These are phyloP conservation scores for Hestina assimilis DNA, from an alignment of 1,140 invertebrate genomes.

Conservation along the genomic window DNA sequence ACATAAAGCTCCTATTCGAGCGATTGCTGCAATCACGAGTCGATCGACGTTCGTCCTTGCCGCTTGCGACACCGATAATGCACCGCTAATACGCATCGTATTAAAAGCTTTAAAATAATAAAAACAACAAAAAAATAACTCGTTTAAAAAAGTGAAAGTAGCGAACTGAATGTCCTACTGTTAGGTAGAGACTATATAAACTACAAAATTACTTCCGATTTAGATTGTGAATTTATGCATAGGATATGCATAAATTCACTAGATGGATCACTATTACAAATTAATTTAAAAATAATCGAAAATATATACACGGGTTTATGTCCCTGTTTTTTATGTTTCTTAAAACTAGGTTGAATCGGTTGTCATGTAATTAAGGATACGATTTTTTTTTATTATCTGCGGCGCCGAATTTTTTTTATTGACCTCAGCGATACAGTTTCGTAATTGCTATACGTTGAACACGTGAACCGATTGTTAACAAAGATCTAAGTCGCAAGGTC, in stretches of 20 bases:
- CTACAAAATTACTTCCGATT: not conserved
- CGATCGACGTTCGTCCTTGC: constrained; percentile 58
- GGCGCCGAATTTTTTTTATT: constrained; percentile 24
- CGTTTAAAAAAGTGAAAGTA: constrained; percentile 4
- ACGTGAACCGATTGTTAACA: constrained; percentile 60
- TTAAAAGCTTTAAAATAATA: constrained; percentile 54
- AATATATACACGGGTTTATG: too few species aligned
- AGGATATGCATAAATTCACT: too few species aligned
- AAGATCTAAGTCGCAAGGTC: constrained; percentile 58
- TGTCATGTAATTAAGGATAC: constrained; percentile 24
- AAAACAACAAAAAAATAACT: constrained; percentile 18
- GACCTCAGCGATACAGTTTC: constrained; percentile 60
- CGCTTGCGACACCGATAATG: constrained; percentile 64
- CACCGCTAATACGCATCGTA: constrained; percentile 59
- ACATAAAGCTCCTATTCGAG: constrained; percentile 36
- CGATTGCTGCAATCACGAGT: constrained; percentile 43
- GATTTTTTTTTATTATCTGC: constrained; percentile 13
- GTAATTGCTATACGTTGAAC: constrained; percentile 54
- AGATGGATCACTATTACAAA: too few species aligned
- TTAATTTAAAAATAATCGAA: too few species aligned
- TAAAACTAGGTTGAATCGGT: constrained; percentile 7
- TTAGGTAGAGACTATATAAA: not conserved
- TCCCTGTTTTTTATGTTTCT: not conserved
- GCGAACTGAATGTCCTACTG: constrained; percentile 1
- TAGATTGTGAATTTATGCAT: too few species aligned